A percentile compares a stretch with the other conserved stretches of the same genome.
Conservation (phyloP, 2,888 invertebrate genomes). For the Idaea straminata region DNA sequence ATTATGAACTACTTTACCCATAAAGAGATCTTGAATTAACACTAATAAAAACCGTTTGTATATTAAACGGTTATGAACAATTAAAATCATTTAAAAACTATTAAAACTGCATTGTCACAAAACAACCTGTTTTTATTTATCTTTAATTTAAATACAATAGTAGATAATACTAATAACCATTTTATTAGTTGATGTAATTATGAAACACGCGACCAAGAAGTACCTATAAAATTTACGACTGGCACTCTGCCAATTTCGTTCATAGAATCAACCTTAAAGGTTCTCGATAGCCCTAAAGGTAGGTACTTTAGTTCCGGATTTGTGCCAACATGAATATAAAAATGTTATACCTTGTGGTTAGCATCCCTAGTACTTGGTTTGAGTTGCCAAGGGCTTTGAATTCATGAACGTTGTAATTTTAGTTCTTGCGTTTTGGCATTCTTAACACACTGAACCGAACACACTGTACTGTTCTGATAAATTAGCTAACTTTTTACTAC, state of each 20-base stretch:
- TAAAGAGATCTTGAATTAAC: too few species aligned
- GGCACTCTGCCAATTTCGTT: not conserved
- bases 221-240: not conserved
- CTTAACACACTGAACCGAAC: not conserved
- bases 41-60: too few species aligned
- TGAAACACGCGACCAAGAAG: not conserved
- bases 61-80: too few species aligned
- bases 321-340: not conserved
- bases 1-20: too few species aligned
- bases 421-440: not conserved
- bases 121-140: too few species aligned
- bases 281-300: not conserved
- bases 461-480: too few species aligned
- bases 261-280: not conserved
- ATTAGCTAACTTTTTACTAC: too few species aligned
- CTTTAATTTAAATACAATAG: too few species aligned
- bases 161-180: not conserved
- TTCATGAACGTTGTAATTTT: not conserved
- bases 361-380: not conserved
- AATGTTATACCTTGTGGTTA: not conserved
- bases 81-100: too few species aligned
- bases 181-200: not conserved
- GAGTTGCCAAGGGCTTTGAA: slow-evolving; percentile 1
- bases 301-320: not conserved
- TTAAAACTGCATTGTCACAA: too few species aligned